Percentiles rank a stretch among this genome's conserved stretches.
Conservation (phyloP, 2,888 invertebrate species). For the Hypercompe scribonia region DNA sequence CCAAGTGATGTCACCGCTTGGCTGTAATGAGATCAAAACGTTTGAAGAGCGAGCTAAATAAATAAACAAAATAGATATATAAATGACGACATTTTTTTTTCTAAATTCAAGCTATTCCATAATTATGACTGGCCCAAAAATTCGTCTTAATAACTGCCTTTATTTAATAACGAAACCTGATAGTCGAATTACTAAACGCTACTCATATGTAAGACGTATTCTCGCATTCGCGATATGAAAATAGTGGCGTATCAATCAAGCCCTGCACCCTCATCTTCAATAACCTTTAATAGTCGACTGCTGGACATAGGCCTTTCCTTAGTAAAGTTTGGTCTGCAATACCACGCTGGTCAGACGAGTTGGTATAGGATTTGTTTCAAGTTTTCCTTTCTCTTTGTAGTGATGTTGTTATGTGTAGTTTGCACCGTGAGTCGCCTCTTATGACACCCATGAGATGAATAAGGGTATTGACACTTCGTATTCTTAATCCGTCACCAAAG, state of each 20-base stretch:
- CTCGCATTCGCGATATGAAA: neutral
- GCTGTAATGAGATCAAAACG: constrained; percentile 78
- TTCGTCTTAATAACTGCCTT: constrained; percentile 20
- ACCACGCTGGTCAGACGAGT: too few species aligned
- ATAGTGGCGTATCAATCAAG: neutral
- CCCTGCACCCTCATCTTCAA: neutral
- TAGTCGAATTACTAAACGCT: neutral
- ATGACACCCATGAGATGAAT: too few species aligned
- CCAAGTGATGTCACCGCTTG: constrained; percentile 56
- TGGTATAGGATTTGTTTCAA: too few species aligned
- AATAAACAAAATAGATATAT: neutral
- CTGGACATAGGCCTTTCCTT: too few species aligned
- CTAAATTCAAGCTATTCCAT: neutral
- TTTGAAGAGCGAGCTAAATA: constrained; percentile 31
- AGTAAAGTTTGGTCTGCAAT: too few species aligned
- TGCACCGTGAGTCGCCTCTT: too few species aligned
- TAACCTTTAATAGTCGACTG: too few species aligned
- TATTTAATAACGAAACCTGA: constrained; percentile 34
- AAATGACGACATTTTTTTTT: neutral
- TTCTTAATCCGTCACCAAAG: too few species aligned
- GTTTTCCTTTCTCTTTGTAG: too few species aligned
- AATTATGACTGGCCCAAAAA: neutral
- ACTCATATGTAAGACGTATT: neutral
- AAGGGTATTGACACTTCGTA: too few species aligned
- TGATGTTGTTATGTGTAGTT: too few species aligned